Evolutionary conservation across 2,113 vertebrate species (phyloP).

Genomic region (Fulmarus glacialis): DNA sequence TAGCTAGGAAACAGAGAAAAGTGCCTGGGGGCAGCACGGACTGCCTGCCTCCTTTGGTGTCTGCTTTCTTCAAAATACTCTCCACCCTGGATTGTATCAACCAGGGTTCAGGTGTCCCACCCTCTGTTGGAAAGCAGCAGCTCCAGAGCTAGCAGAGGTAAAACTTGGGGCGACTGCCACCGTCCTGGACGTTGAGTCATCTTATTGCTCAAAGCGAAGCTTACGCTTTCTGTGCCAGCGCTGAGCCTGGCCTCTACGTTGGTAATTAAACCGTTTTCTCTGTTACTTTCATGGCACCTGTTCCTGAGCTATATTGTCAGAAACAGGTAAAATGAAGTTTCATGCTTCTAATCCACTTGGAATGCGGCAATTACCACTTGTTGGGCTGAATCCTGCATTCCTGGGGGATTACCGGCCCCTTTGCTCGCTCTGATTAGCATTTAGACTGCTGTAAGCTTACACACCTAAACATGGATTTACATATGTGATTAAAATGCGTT

Average conservation of each 20-base stretch:
- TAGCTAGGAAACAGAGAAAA: not conserved
- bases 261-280: not conserved
- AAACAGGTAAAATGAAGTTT: not conserved
- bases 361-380: not conserved
- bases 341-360: not conserved
- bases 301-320: not conserved
- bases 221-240: not conserved
- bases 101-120: not conserved
- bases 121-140: not conserved
- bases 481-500: not conserved
- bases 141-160: not conserved
- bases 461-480: not conserved
- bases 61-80: not conserved
- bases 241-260: not conserved
- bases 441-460: not conserved
- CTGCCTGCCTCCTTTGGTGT: not conserved
- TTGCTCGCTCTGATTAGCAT: not conserved
- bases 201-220: not conserved
- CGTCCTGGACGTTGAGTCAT: not conserved
- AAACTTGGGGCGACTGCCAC: not conserved
- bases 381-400: slow-evolving; percentile 8
- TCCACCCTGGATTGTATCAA: rapidly evolving
- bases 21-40: not conserved
- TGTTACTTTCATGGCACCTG: not conserved
- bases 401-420: slow-evolving; percentile 40